phyloP scores from a whole-genome alignment of 2,113 vertebrate species.

The Cromileptes altivelis region DNA sequence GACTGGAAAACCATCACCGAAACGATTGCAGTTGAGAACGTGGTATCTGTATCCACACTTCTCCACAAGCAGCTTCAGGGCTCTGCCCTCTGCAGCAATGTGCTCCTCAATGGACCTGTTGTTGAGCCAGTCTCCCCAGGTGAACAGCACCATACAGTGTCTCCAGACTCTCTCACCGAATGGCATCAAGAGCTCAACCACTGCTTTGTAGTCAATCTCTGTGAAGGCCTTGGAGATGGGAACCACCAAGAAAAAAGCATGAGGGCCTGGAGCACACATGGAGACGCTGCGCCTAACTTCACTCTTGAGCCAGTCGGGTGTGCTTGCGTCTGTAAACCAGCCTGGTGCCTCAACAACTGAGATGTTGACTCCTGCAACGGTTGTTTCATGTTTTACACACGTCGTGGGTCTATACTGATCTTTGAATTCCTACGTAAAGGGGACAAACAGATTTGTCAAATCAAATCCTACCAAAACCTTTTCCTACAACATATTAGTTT shows the following conservation, averaged over 20 bases:
- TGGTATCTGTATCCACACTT: constrained; percentile 29
- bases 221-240: constrained; percentile 28
- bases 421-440: constrained; percentile 26
- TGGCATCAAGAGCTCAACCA: constrained; percentile 21
- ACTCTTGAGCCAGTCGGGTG: not conserved
- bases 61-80: constrained; percentile 17
- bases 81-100: constrained; percentile 10
- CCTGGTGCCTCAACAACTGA: constrained; percentile 17
- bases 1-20: too few species aligned
- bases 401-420: not conserved
- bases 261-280: constrained; percentile 24
- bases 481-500: not conserved
- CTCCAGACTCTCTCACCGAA: constrained; percentile 37
- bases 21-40: not conserved
- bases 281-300: constrained; percentile 16
- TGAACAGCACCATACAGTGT: constrained; percentile 33
- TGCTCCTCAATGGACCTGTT: constrained; percentile 19
- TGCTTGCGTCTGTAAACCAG: not conserved
- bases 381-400: not conserved
- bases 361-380: not conserved
- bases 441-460: not conserved
- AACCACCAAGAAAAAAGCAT: constrained; percentile 18
- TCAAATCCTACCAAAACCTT: not conserved
- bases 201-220: not conserved
- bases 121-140: constrained; percentile 28